A percentile compares a stretch with the other conserved stretches of the same genome.
Conservation (phyloP, 2,797 vertebrate species). For the Amblyraja radiata region DNA sequence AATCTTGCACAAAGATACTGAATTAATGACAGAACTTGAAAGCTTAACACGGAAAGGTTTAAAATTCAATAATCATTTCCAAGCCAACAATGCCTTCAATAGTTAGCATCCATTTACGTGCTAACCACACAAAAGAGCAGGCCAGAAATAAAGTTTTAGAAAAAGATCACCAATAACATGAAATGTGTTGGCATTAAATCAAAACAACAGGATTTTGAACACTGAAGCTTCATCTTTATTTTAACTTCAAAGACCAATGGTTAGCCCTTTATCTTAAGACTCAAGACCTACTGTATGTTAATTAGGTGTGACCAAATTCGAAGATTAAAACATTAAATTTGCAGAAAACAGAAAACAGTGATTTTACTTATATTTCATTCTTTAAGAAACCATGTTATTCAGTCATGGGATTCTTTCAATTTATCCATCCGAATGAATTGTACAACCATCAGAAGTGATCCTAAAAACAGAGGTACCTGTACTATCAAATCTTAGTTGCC, state of each 20-base stretch:
- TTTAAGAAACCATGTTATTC: neutral
- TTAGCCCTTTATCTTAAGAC: conserved; percentile 10
- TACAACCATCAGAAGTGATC: neutral
- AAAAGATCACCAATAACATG: conserved; percentile 12
- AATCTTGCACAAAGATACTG: neutral
- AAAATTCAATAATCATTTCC: conserved; percentile 22
- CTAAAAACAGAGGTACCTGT: neutral
- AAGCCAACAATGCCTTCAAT: neutral
- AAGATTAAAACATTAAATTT: conserved; percentile 26
- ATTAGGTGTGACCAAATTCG: conserved; percentile 25
- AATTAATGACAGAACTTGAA: conserved; percentile 28
- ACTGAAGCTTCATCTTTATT: neutral
- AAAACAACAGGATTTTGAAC: conserved; percentile 15
- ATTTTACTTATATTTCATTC: neutral
- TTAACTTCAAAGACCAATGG: conserved; percentile 1
- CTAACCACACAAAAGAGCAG: conserved; percentile 18
- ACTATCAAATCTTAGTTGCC: neutral
- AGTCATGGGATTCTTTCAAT: neutral
- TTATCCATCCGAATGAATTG: neutral
- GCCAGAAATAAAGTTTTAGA: conserved; percentile 4
- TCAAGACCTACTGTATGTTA: neutral
- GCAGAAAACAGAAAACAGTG: neutral
- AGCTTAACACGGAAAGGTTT: neutral
- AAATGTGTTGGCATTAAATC: conserved; percentile 32
- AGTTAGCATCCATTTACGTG: conserved; percentile 17